Base-by-base conservation (phyloP, 2,797 vertebrate species). In the Coilia nasus region DNA sequence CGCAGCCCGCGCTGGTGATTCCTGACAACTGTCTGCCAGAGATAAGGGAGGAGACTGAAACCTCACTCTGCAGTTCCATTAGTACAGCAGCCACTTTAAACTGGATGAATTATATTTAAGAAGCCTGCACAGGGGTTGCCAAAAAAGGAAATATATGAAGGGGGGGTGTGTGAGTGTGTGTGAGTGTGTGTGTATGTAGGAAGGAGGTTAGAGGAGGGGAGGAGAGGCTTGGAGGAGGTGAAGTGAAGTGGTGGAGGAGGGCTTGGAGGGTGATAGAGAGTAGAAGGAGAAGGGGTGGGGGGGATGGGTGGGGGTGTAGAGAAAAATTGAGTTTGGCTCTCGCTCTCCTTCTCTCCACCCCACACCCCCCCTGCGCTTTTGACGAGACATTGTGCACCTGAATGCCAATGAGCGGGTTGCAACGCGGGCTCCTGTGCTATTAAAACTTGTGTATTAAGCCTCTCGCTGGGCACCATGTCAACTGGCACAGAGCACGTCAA, bases 21-120 rank as follows among this genome's bases (percentile, higher is more conserved):
- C 97, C 97, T 97, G 96, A 98, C 97, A 97, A 99, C 97, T 99
- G 98, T 98, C 97, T 97, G 97, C 96, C 93, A 93, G 96, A 97
- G 97, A 99, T 98, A 98, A 99, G 97, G 95, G 95, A 93, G 94
- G 91, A 90, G 88, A 92, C 94, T 93, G 90, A 91, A 89, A 94
- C 91, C 88, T 87, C 90, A 75, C 90, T 90, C 89, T 84, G 88
- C 87, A 89, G 87, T 89, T 87, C 90, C 90, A 92, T 93, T 90
- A 92, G 89, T 89, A 91, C 89, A 87, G 87, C 90, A 90, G 88
- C 89, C 90, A 90, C 92, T 93, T 92, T 91, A 92, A 91, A 91
- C 88, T 86, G 90, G 90, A 93, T 91, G 90, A 92, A 91, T 92
- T 92, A 92, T 89, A 90, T 93, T 93, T 93, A 92, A 92, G 92